phyloP scores from a whole-genome alignment of 2,888 invertebrate genomes.

The Reticulitermes lucifugus region DNA sequence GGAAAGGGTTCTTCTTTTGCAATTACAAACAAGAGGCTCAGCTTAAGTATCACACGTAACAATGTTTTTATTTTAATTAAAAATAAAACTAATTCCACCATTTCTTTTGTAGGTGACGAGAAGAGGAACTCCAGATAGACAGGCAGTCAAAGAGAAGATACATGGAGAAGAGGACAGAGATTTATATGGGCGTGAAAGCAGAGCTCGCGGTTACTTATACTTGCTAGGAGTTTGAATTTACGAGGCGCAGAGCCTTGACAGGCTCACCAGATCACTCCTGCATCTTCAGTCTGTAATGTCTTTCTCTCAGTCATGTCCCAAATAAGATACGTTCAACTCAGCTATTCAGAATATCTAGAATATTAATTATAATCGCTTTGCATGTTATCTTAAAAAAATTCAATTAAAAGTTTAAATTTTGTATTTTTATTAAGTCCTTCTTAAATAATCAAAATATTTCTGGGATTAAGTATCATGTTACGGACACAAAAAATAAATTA shows the following conservation, averaged over 20 bases:
- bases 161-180: conserved; percentile 24
- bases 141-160: conserved; percentile 3
- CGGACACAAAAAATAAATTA: no score
- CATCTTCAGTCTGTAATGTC: not conserved
- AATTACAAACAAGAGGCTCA: not conserved
- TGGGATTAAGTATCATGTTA: no score
- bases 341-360: not conserved
- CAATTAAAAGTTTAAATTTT: no score
- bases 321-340: not conserved
- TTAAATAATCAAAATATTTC: no score
- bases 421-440: no score
- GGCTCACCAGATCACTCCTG: not conserved
- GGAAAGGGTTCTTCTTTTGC: not conserved
- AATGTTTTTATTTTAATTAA: not conserved
- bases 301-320: not conserved
- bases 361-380: not conserved
- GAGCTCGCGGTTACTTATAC: conserved; percentile 22
- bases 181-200: conserved; percentile 37
- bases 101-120: conserved; percentile 19
- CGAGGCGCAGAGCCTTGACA: conserved; percentile 21
- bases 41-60: not conserved
- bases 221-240: conserved; percentile 29
- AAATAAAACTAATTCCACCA: conserved; percentile 8
- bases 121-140: conserved; percentile 25
- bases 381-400: not conserved